A percentile compares a stretch with the other conserved stretches of the same genome.
phyloP scores from a whole-genome alignment of 2,113 vertebrate species.

The Sapajus apella region DNA sequence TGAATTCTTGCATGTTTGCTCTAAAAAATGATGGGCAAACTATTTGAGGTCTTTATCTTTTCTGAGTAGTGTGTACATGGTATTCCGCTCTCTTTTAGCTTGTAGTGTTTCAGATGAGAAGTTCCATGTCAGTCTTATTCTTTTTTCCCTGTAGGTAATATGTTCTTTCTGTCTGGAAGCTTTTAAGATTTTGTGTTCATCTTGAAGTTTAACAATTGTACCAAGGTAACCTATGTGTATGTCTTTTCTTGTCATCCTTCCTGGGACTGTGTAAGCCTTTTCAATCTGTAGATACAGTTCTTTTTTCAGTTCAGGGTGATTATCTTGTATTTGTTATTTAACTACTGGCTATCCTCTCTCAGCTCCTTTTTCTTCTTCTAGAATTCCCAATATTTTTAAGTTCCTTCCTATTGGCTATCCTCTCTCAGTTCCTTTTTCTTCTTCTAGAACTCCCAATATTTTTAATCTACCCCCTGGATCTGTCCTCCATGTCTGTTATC shows the following conservation, averaged over 20 bases:
- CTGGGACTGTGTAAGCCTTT: background rate
- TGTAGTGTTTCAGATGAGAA: slow-evolving; percentile 33
- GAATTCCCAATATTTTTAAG: background rate
- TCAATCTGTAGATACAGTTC: background rate
- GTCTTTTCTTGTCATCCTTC: background rate
- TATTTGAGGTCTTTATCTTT: background rate
- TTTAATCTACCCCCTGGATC: background rate
- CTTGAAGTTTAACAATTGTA: slow-evolving; percentile 10
- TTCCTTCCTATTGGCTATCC: background rate
- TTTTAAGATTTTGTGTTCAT: slow-evolving; percentile 15
- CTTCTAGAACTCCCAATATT: background rate
- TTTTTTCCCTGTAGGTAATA: background rate
- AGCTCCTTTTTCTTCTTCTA: slow-evolving; percentile 5
- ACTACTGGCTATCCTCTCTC: background rate
- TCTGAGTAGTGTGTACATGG: background rate
- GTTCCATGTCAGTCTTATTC: background rate
- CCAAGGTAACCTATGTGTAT: background rate
- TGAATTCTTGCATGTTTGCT: background rate
- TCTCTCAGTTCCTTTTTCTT: background rate
- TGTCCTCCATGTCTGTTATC: background rate
- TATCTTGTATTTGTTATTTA: background rate
- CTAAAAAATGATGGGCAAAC: background rate
- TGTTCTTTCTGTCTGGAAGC: background rate
- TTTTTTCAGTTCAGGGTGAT: background rate
- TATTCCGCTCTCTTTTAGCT: background rate